phyloP scores from a whole-genome alignment of 1,140 invertebrate species.

The Cyphomyrmex costatus region DNA sequence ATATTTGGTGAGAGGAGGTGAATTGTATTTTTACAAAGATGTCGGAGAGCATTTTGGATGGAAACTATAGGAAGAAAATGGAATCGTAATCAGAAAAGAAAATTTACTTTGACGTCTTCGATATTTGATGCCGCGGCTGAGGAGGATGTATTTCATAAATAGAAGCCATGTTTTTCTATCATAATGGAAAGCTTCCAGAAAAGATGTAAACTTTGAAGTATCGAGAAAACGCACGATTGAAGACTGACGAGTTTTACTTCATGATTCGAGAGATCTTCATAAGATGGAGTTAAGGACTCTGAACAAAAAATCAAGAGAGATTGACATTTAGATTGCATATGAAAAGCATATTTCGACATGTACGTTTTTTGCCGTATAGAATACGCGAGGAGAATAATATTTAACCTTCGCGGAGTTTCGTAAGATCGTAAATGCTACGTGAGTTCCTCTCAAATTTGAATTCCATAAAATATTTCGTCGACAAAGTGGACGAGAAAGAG shows the following conservation, averaged over 20 bases:
- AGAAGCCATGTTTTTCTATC: conserved; percentile 17
- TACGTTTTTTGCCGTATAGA: conserved; percentile 20
- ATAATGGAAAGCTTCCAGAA: conserved; percentile 48
- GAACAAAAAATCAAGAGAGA: conserved; percentile 45
- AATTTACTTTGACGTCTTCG: conserved; percentile 48
- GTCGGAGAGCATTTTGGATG: conserved; percentile 12
- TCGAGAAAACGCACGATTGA: conserved; percentile 41
- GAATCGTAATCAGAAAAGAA: conserved; percentile 51
- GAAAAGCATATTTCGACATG: conserved; percentile 48
- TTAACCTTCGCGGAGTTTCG: conserved; percentile 48
- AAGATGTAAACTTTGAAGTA: conserved; percentile 36
- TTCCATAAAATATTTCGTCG: conserved; percentile 51
- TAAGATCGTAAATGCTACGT: conserved; percentile 51
- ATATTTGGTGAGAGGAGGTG: background rate
- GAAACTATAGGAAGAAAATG: conserved; percentile 19
- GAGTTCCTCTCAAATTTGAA: conserved; percentile 42
- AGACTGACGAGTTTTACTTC: conserved; percentile 46
- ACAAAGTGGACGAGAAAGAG: conserved; percentile 20
- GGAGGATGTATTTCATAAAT: conserved; percentile 54
- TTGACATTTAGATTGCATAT: conserved; percentile 55
- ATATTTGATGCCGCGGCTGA: conserved; percentile 26
- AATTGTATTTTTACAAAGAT: conserved; percentile 38
- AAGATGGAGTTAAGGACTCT: background rate
- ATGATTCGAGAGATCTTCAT: background rate
- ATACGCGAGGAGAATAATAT: conserved; percentile 56